A percentile compares a stretch with the other conserved stretches of the same genome.
These are phyloP conservation scores for Pseudopipra pipra DNA, from an alignment of 2,113 vertebrate species.

Conservation along the genomic window DNA sequence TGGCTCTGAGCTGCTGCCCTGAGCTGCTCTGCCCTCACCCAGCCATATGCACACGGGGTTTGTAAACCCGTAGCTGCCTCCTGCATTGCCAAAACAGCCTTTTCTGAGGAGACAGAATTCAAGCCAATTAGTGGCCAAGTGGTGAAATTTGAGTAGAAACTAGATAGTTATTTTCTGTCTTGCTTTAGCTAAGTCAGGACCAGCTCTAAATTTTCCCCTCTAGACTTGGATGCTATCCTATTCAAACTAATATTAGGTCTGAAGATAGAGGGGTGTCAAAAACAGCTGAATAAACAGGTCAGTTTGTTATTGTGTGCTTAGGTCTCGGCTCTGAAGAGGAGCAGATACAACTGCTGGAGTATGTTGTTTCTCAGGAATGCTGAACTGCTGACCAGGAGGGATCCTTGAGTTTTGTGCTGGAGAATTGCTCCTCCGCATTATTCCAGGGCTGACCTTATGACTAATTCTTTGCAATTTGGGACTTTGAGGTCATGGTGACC, in stretches of 20 bases:
- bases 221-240: conserved; percentile 41
- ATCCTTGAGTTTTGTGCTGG: not conserved
- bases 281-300: conserved; percentile 57
- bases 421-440: not conserved
- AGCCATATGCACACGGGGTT: accelerated
- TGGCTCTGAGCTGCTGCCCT: not conserved
- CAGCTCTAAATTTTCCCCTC: conserved; percentile 1
- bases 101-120: not conserved
- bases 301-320: conserved; percentile 24
- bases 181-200: conserved; percentile 24
- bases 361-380: conserved; percentile 38
- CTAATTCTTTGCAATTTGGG: not conserved
- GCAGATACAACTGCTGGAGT: conserved; percentile 22
- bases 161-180: conserved; percentile 3
- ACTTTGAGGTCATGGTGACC: not conserved
- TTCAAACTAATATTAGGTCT: conserved; percentile 47
- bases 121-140: not conserved
- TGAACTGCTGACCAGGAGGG: not conserved
- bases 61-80: not conserved
- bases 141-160: conserved; percentile 24
- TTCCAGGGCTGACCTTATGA: not conserved
- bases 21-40: not conserved
- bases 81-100: not conserved
- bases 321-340: not conserved
- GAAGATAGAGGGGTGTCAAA: conserved; percentile 56